Evolutionary conservation across 1,140 invertebrate species (phyloP), one percentile per base, ranked within the genome.

Genomic region (Ctenoplectra terminalis): DNA sequence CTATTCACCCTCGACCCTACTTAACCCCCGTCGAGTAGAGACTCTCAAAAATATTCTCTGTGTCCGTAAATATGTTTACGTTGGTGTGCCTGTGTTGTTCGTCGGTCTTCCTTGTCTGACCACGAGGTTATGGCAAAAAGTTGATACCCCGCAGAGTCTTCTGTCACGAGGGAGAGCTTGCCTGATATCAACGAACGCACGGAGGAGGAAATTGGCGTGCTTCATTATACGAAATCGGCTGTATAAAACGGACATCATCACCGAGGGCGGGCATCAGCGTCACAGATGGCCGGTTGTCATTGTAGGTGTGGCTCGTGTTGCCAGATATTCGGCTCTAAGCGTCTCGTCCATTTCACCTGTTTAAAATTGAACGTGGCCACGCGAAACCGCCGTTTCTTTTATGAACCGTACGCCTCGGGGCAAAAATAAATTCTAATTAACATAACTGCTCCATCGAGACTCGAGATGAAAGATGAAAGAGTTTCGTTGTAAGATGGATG

Each of bases 201-300:
- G 37, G 34, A 56, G 58, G 52, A 72, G 75, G 69, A 75, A 72
- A 78, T 81, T 78, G 58, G 54, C 52, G 13, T 70, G 60, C 78
- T 81, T 81, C 63, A 60, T 82, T 78, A 82, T 82, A 72, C 81
- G 66, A 79, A 52, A 86, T 86, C 80, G 50, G 17, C 81, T 66
- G 85, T 82, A 86, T 86, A 86, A 86, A 86, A 86, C 69, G 48
- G 52, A 70, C 83, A 86, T 86, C 80, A 85, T 15, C 73, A 20
- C 26, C 56, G 64, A 54, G 72, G 56, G 40, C 50, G 23, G 20
- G 34, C 48, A 78, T 82, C 83, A 82, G 71, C 54, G 56, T 72
- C 34, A 48, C 20, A n/a, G 58, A 69, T 31, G 60, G 26, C 13
- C 43, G 56, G 58, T n/a, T 46, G 26, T 74, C 78, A 31, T 72